Conservation (phyloP, 2,888 invertebrate genomes). For the Phaonia tiefii region DNA sequence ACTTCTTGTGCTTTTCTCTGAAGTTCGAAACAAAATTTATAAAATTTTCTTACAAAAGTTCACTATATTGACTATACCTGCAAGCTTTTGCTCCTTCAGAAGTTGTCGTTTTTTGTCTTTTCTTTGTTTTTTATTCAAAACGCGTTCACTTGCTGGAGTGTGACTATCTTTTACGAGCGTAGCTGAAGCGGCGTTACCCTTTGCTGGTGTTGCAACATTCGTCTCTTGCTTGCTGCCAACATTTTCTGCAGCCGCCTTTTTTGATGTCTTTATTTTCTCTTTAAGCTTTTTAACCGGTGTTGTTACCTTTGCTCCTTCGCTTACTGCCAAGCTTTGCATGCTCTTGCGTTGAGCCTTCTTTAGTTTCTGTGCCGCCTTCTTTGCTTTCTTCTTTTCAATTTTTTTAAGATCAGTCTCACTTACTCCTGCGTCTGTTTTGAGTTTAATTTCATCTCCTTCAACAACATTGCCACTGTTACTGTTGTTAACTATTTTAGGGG, state of each 20-base stretch:
- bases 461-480: too few relatives aligned
- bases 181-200: neutral
- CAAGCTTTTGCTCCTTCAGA: conserved; percentile 56
- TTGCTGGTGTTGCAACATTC: neutral
- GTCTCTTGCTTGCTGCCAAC: neutral
- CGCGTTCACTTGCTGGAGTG: conserved; percentile 20
- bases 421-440: too few relatives aligned
- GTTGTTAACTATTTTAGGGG: too few relatives aligned
- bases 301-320: neutral
- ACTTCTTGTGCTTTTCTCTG: conserved; percentile 55
- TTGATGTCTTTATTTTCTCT: neutral
- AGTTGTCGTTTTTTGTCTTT: conserved; percentile 51
- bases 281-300: neutral
- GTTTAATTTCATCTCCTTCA: neutral
- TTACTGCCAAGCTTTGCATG: neutral
- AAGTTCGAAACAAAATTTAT: conserved; percentile 11
- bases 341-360: conserved; percentile 70
- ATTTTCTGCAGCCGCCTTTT: neutral
- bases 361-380: conserved; percentile 73
- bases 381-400: conserved; percentile 73
- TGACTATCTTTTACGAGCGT: conserved; percentile 4
- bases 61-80: conserved; percentile 24
- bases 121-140: conserved; percentile 42
- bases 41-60: conserved; percentile 14
- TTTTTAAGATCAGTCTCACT: conserved; percentile 68